phyloP scores from a whole-genome alignment of 2,113 vertebrate genomes.

The Sminthopsis crassicaudata region DNA sequence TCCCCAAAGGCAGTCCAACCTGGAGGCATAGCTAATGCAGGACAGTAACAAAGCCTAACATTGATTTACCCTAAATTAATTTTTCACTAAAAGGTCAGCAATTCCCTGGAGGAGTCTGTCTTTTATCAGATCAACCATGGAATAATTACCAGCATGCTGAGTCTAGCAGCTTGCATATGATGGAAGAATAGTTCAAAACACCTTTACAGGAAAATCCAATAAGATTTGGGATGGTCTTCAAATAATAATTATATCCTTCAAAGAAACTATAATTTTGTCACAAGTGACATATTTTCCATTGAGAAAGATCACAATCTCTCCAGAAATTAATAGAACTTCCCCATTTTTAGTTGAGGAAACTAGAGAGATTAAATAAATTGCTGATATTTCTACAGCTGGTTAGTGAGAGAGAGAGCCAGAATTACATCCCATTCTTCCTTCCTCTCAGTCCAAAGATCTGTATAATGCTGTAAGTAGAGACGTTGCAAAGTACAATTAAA shows the following conservation, averaged over 20 bases:
- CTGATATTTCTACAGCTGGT: background rate
- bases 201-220: background rate
- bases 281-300: background rate
- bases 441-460: background rate
- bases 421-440: background rate
- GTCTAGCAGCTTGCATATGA: background rate
- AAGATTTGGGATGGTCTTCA: background rate
- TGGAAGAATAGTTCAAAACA: background rate
- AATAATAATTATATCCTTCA: background rate
- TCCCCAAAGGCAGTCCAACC: slow-evolving; percentile 52
- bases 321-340: background rate
- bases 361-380: background rate
- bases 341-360: background rate
- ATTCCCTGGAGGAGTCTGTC: slow-evolving; percentile 55
- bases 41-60: slow-evolving; percentile 56
- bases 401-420: background rate
- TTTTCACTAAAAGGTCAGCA: slow-evolving; percentile 49
- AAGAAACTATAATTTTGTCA: background rate
- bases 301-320: background rate
- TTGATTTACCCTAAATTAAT: slow-evolving; percentile 63
- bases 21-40: slow-evolving; percentile 43
- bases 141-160: slow-evolving; percentile 45
- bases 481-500: background rate
- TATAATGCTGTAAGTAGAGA: background rate
- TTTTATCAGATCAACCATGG: slow-evolving; percentile 52